Base-by-base conservation (phyloP, 2,888 invertebrate genomes). In the Polydrusus cervinus region DNA sequence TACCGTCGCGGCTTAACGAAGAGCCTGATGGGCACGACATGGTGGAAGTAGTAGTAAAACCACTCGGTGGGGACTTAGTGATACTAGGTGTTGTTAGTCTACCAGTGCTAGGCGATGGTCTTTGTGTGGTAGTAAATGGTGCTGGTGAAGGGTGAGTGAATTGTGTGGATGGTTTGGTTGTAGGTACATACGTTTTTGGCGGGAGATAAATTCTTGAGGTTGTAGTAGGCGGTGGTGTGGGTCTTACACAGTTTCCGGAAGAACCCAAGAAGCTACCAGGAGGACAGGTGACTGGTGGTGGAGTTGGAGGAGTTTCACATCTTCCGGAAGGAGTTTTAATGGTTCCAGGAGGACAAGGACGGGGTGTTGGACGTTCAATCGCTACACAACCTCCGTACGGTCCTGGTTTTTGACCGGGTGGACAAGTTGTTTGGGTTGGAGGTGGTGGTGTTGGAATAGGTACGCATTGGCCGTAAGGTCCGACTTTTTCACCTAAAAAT, bases 151-250 rank as follows among this genome's bases (percentile, higher is more conserved):
- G 74, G 71, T 55, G 75, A 73, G 75, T 72, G 71, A 69, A 71
- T 57, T 40, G 69, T 67, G 79, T 71, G 79, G 77, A 67, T 78
- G 78, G 76, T 78, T 78, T 78, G 79, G 77, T 79, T 68, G 78
- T 78, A 70, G 82, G 80, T 80, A 81, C 80, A 81, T 82, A 82
- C 79, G 79, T 79, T 76, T 80, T 72, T 57, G 82, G 83, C 45
- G 82, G 82, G 57, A 82, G 78, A 75, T 82, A 82, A 49, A 77
- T 80, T 71, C 78, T 76, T 69, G 78, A 65, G 70, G 78, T 74
- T 57, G 78, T 77, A 64, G 74, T 55, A 16, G 75, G 74, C 45
- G 73, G 71, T 40, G 73, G 74, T 49, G 74, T 67, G 14, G 79
- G 79, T 76, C 79, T 76, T 72, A 77, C 71, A 69, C 77, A 80